These are phyloP conservation scores for Anagrus nilaparvatae DNA, from an alignment of 1,140 invertebrate species.

Conservation along the genomic window DNA sequence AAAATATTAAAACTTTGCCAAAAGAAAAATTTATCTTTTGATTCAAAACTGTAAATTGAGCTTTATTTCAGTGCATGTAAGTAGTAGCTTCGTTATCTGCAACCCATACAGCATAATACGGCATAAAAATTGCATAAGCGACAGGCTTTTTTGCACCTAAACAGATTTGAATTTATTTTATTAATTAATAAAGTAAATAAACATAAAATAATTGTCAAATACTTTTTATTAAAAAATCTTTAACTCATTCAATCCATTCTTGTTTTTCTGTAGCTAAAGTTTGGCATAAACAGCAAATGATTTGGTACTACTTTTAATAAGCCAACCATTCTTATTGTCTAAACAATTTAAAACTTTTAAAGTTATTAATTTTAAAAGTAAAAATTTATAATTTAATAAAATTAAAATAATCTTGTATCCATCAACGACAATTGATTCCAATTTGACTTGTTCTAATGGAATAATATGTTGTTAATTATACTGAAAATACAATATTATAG, in stretches of 20 bases:
- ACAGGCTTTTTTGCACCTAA: constrained; percentile 87
- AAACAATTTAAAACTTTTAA: constrained; percentile 27
- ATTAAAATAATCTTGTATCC: constrained; percentile 60
- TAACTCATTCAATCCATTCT: constrained; percentile 99
- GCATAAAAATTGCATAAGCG: constrained; percentile 85
- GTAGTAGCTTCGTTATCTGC: constrained; percentile 89
- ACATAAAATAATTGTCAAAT: too few relatives aligned
- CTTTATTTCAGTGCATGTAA: constrained; percentile 97
- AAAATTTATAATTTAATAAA: neutral
- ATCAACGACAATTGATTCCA: constrained; percentile 88
- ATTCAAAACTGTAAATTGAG: constrained; percentile 92
- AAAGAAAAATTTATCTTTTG: constrained; percentile 60
- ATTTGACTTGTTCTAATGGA: constrained; percentile 92
- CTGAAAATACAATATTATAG: too few relatives aligned
- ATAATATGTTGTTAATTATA: constrained; percentile 99
- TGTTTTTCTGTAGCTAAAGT: constrained; percentile 93
- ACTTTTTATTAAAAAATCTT: constrained; percentile 90
- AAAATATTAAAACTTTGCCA: neutral
- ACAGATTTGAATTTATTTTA: constrained; percentile 16
- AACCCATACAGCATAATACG: constrained; percentile 97
- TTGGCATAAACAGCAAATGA: constrained; percentile 99
- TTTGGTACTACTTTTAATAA: constrained; percentile 94
- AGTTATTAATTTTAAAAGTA: neutral
- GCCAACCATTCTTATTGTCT: constrained; percentile 94
- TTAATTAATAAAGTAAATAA: too few relatives aligned